A percentile compares a stretch with the other conserved stretches of the same genome.
phyloP scores from a whole-genome alignment of 2,113 vertebrate species.

The Microcebus jonahi region DNA sequence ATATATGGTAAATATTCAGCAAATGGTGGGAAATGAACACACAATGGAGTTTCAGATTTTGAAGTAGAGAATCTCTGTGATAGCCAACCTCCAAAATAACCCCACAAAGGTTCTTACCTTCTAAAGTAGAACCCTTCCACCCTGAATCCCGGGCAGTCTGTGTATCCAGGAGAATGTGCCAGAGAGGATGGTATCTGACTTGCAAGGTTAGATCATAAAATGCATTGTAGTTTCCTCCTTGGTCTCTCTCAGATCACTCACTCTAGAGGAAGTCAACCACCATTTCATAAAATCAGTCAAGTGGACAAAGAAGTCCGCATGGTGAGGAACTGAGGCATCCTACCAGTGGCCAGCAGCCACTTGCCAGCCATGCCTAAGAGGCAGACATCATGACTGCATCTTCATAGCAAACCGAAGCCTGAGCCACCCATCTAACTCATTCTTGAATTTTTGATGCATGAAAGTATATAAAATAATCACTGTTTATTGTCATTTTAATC shows the following conservation, averaged over 20 bases:
- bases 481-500: not conserved
- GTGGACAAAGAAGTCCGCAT: not conserved
- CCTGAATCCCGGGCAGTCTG: not conserved
- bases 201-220: not conserved
- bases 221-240: not conserved
- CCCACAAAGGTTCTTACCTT: not conserved
- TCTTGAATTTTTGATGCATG: not conserved
- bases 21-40: not conserved
- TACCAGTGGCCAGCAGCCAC: not conserved
- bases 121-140: not conserved
- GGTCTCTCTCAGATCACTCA: not conserved
- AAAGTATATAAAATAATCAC: not conserved
- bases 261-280: not conserved
- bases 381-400: not conserved
- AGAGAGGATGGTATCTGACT: not conserved
- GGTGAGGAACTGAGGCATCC: not conserved
- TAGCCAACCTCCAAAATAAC: not conserved
- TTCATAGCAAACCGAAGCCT: not conserved
- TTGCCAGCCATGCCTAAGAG: not conserved
- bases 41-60: not conserved
- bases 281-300: not conserved
- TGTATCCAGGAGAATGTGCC: not conserved
- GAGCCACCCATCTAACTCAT: not conserved
- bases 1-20: not conserved
- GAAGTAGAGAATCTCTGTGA: not conserved